A percentile compares a stretch with the other conserved stretches of the same genome.
Conservation (phyloP, 2,797 vertebrate genomes). For the Notolepis coatsorum region DNA sequence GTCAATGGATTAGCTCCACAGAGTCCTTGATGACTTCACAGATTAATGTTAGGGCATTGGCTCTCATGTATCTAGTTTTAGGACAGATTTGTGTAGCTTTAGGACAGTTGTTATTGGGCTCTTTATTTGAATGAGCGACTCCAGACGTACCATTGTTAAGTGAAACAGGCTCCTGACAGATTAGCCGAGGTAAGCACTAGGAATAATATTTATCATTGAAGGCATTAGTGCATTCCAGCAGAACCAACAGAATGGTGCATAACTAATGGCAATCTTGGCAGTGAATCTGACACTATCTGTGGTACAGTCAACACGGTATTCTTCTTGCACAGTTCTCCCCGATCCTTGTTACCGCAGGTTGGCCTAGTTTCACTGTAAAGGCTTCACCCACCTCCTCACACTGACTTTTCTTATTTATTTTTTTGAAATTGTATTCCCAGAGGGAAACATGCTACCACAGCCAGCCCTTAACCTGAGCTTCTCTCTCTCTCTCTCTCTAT, state of each 20-base stretch:
- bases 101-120: background rate
- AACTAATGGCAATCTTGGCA: constrained; percentile 60
- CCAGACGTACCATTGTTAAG: constrained; percentile 10
- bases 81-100: too few relatives aligned
- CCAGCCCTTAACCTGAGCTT: constrained; percentile 66
- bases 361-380: constrained; percentile 74
- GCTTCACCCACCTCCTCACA: constrained; percentile 64
- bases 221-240: constrained; percentile 31
- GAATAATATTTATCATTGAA: constrained; percentile 34
- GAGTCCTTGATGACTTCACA: too few relatives aligned
- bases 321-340: constrained; percentile 63
- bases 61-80: too few relatives aligned
- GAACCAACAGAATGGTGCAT: constrained; percentile 56
- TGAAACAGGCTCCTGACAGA: constrained; percentile 16
- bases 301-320: constrained; percentile 41
- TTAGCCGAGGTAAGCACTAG: background rate
- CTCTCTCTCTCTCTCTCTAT: constrained; percentile 12
- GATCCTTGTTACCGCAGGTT: constrained; percentile 71
- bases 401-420: constrained; percentile 36
- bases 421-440: too few relatives aligned
- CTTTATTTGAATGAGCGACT: constrained; percentile 18
- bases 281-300: constrained; percentile 48
- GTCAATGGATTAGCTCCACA: too few relatives aligned
- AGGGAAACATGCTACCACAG: constrained; percentile 56
- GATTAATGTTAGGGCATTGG: too few relatives aligned